These are phyloP conservation scores for Cotesia glomerata DNA, from an alignment of 1,140 invertebrate genomes.

Conservation along the genomic window DNA sequence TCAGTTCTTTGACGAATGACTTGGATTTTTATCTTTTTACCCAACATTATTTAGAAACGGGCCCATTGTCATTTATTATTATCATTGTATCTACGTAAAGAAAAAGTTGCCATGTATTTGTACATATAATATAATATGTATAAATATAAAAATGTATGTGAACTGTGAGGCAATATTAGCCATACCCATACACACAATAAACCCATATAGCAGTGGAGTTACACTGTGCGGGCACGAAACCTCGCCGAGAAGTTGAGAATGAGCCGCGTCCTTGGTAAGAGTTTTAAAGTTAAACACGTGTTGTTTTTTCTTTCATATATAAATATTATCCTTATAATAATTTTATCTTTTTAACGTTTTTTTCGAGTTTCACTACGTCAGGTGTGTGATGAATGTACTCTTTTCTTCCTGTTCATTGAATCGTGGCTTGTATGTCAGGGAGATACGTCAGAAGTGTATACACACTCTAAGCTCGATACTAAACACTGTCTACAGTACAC, in stretches of 20 bases:
- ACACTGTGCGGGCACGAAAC: no score
- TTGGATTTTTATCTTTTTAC: no score
- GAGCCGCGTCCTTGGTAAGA: not conserved
- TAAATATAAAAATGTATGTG: no score
- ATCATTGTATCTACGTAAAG: not conserved
- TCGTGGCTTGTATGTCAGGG: not conserved
- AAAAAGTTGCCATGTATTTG: no score
- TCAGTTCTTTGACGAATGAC: not conserved
- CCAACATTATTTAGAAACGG: no score
- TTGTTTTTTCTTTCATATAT: not conserved
- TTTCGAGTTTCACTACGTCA: not conserved
- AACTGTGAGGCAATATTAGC: not conserved
- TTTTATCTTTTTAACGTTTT: not conserved
- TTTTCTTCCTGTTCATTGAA: constrained; percentile 10
- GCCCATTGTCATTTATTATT: not conserved
- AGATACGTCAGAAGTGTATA: not conserved
- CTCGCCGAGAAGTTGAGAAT: not conserved
- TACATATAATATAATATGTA: no score
- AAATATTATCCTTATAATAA: not conserved
- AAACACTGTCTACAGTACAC: no score
- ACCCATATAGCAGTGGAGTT: not conserved
- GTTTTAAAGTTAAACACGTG: not conserved
- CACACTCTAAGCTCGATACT: no score
- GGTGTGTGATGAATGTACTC: constrained; percentile 25
- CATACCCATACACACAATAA: no score